These are phyloP conservation scores for Volucella inflata DNA, from an alignment of 2,888 invertebrate genomes.

Conservation along the genomic window DNA sequence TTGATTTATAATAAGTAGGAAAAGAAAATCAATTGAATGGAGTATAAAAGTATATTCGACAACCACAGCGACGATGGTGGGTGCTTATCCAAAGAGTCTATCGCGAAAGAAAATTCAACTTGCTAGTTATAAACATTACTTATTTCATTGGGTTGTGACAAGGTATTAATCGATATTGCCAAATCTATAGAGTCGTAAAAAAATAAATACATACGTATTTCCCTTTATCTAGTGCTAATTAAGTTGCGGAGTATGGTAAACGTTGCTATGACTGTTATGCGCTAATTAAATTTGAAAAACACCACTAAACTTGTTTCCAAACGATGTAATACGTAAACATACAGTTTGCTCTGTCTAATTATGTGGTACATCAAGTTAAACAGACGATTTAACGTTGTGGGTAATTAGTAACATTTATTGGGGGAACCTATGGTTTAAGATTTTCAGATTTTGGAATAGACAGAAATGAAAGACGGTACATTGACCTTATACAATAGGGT, in stretches of 20 bases:
- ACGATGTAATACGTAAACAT: slow-evolving; percentile 8
- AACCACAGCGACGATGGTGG: background rate
- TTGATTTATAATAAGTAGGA: too few species aligned
- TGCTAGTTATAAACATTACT: background rate
- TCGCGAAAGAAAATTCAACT: background rate
- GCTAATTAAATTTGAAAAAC: slow-evolving; percentile 12
- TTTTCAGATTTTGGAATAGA: too few species aligned
- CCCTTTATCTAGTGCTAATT: slow-evolving; percentile 14
- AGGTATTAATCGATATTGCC: slow-evolving; percentile 27
- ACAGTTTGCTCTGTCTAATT: slow-evolving; percentile 3
- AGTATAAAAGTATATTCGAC: too few species aligned
- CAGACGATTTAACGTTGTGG: background rate
- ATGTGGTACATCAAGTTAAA: slow-evolving; percentile 19
- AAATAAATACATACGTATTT: background rate
- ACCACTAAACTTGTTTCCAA: background rate
- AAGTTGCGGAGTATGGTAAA: background rate
- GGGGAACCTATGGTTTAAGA: too few species aligned
- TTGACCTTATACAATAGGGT: too few species aligned
- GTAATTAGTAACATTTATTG: slow-evolving; percentile 1
- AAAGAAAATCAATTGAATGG: too few species aligned
- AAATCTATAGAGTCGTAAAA: background rate
- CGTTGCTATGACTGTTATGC: background rate
- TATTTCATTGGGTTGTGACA: slow-evolving; percentile 18
- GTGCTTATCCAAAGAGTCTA: slow-evolving; percentile 3
- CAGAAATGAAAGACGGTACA: too few species aligned